Conservation (phyloP, 2,113 vertebrate species). For the Circaetus gallicus region DNA sequence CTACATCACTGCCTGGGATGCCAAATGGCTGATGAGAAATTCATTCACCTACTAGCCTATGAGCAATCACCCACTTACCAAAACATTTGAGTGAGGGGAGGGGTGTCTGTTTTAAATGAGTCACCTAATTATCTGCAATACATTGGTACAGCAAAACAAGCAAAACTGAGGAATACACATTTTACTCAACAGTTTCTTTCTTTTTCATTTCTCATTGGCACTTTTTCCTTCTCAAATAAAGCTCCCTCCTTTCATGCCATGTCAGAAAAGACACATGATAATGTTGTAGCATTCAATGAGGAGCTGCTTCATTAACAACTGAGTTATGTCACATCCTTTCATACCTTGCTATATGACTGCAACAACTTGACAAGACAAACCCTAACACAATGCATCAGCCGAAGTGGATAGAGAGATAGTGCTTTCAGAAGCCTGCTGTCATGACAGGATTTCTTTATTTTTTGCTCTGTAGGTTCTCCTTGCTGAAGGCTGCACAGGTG, state of each 20-base stretch:
- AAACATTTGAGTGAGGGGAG: neutral
- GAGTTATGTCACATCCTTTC: neutral
- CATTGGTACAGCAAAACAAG: neutral
- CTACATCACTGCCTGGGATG: neutral
- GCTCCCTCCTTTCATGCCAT: neutral
- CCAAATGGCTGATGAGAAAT: constrained; percentile 2
- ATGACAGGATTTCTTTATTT: neutral
- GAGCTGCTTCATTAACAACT: constrained; percentile 14
- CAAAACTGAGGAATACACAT: neutral
- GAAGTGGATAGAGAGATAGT: neutral
- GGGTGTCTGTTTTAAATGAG: neutral
- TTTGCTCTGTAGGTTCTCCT: neutral
- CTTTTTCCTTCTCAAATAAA: neutral
- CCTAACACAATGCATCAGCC: neutral
- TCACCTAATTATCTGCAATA: neutral
- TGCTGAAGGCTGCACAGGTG: neutral
- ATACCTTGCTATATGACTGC: neutral
- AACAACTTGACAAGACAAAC: neutral
- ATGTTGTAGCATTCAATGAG: neutral
- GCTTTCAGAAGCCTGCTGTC: neutral
- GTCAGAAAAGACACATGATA: neutral
- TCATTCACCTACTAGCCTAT: neutral
- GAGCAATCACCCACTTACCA: neutral
- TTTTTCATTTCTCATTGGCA: neutral
- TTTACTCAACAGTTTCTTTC: neutral